Base-by-base conservation (phyloP, 1,140 invertebrate genomes). In the Colletes latitarsis region DNA sequence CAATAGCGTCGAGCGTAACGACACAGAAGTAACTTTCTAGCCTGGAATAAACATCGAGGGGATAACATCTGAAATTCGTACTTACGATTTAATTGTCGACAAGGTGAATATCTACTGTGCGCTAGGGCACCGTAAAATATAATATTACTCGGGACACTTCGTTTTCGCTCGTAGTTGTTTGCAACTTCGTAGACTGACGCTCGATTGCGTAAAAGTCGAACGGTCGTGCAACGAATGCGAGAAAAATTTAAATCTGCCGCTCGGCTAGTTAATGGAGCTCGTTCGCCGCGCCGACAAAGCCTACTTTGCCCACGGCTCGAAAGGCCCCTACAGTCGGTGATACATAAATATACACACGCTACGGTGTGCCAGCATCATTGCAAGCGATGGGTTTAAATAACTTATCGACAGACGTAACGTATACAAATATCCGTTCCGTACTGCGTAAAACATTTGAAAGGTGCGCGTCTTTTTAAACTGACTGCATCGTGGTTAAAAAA, bases 41-140 rank as follows among this genome's bases (percentile, higher is more conserved):
- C 10, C 17, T 14, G 6, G 9, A 57, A 58, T 55, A 21, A 57
- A 55, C 60, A n/a, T 3, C 5, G 8, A 14, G 17, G 19, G 10
- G 43, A n/a, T 70, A 70, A 70, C 43, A 39, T 30, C 71, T 55
- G 41, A 78, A 62, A 72, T 72, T 21, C 15, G 9, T 21, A 39
- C 68, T 78, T 78, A 62, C 76, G n/a, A 72, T 78, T 78, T 72
- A 60, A 30, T 41, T 60, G 53, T n/a, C 15, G 41, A 21, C 58
- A 19, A 53, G 57, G 21, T 21, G 30, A 62, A 17, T 46, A 19
- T 30, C 5, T 46, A 19, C n/a, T 12, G 62, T 0, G 10, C 46
- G 57, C 14, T 14, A 3, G 14, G 12, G 17, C 49, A 19, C 43
- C 46, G 19, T 30, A 58, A 52, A 52, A 71, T 71, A 21, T 53